A percentile compares a stretch with the other conserved stretches of the same genome.
Conservation (phyloP, 2,888 invertebrate genomes). For the Nomada flava region DNA sequence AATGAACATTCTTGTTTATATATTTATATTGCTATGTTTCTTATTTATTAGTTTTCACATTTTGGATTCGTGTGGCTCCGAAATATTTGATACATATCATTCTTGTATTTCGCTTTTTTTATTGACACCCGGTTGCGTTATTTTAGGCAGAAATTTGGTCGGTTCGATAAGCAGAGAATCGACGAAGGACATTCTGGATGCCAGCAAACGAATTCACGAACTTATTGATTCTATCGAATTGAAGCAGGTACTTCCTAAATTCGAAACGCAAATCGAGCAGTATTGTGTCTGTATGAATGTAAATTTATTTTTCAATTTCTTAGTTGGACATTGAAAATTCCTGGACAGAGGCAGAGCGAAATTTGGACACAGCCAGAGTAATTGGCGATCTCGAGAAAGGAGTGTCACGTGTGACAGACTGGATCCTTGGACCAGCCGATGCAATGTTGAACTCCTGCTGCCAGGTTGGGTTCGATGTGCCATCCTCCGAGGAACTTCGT, state of each 20-base stretch:
- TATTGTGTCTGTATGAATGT: neutral
- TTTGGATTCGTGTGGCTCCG: no score
- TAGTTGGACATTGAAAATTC: constrained; percentile 86
- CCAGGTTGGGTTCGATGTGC: constrained; percentile 90
- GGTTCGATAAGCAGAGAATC: constrained; percentile 81
- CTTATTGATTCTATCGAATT: constrained; percentile 86
- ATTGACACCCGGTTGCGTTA: neutral
- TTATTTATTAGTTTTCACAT: no score
- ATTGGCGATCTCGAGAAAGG: constrained; percentile 87
- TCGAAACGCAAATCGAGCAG: neutral
- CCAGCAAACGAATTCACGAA: constrained; percentile 86
- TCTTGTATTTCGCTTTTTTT: neutral
- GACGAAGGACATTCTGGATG: constrained; percentile 88
- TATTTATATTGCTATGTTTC: neutral
- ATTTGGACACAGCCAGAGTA: constrained; percentile 87
- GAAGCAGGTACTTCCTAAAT: constrained; percentile 84
- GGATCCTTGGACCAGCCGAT: constrained; percentile 92
- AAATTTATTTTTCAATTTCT: neutral
- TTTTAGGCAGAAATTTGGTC: constrained; percentile 77
- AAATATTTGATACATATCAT: neutral
- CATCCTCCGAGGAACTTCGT: constrained; percentile 90
- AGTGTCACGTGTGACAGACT: constrained; percentile 90
- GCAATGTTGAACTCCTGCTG: constrained; percentile 89
- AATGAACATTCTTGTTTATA: neutral
- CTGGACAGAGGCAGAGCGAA: constrained; percentile 87